These are phyloP conservation scores for Lamprotornis superbus DNA, from an alignment of 2,113 vertebrate species.

Conservation along the genomic window DNA sequence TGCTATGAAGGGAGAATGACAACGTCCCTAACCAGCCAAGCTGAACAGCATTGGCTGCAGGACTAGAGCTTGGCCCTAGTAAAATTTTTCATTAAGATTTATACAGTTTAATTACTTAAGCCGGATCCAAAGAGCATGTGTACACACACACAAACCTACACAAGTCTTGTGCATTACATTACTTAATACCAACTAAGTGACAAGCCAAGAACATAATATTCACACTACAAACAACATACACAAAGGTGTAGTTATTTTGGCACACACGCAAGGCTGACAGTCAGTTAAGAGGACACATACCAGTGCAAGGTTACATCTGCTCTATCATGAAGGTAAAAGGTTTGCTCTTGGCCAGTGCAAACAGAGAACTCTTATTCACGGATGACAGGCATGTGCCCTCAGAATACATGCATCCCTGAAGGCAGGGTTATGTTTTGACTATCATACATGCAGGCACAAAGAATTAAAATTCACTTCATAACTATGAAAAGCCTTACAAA, in stretches of 20 bases:
- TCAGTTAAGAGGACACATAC: neutral
- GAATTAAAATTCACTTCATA: neutral
- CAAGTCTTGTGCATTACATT: neutral
- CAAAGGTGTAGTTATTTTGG: neutral
- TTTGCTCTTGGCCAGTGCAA: neutral
- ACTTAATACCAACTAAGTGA: neutral
- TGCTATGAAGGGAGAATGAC: neutral
- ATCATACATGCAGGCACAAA: slow-evolving; percentile 27
- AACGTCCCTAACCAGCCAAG: neutral
- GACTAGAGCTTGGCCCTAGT: neutral
- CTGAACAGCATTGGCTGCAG: neutral
- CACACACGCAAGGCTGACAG: neutral
- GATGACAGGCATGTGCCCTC: neutral
- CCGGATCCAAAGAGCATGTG: neutral
- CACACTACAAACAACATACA: neutral
- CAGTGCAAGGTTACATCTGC: neutral
- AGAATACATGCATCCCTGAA: neutral
- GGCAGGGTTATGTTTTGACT: neutral
- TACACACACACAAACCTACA: neutral
- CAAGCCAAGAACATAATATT: neutral
- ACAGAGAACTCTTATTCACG: neutral
- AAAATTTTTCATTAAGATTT: neutral
- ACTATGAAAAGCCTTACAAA: neutral
- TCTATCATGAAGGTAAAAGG: neutral
- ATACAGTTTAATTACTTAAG: neutral